These are phyloP conservation scores for Phenacoccus solenopsis DNA, from an alignment of 1,140 invertebrate genomes.

Conservation along the genomic window DNA sequence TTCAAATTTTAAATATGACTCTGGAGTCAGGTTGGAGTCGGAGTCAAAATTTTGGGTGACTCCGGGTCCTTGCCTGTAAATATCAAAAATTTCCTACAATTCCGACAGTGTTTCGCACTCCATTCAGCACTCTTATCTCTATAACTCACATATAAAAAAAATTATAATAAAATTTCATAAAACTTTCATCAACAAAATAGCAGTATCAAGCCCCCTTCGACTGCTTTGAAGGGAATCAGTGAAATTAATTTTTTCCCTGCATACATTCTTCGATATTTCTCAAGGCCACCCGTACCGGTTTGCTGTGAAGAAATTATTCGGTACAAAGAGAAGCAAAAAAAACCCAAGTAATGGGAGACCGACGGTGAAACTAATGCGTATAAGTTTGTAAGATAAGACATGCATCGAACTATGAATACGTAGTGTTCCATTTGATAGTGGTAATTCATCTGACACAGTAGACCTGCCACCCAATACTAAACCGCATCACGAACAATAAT, in stretches of 20 bases:
- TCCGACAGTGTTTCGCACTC: too few relatives aligned
- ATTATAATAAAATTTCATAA: too few relatives aligned
- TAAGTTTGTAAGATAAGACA: constrained; percentile 6
- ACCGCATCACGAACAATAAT: constrained; percentile 10
- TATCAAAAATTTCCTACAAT: too few relatives aligned
- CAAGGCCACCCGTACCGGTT: background rate
- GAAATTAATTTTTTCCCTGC: background rate
- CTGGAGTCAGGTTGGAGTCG: too few relatives aligned
- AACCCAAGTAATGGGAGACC: background rate
- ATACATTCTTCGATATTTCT: background rate
- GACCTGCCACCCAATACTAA: constrained; percentile 12
- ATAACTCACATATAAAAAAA: too few relatives aligned
- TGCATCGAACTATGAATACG: constrained; percentile 5
- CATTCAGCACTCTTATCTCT: too few relatives aligned
- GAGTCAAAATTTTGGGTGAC: too few relatives aligned
- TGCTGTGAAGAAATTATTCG: background rate
- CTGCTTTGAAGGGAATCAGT: too few relatives aligned
- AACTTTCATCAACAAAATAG: too few relatives aligned
- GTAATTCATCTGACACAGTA: constrained; percentile 13
- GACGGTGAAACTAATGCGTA: constrained; percentile 13
- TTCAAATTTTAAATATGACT: too few relatives aligned
- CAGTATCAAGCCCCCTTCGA: too few relatives aligned
- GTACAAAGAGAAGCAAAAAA: background rate
- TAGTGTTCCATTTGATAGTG: constrained; percentile 10
- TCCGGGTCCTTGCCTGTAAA: too few relatives aligned